Conservation (phyloP, 2,888 invertebrate species). For the Dendrolimus houi region DNA sequence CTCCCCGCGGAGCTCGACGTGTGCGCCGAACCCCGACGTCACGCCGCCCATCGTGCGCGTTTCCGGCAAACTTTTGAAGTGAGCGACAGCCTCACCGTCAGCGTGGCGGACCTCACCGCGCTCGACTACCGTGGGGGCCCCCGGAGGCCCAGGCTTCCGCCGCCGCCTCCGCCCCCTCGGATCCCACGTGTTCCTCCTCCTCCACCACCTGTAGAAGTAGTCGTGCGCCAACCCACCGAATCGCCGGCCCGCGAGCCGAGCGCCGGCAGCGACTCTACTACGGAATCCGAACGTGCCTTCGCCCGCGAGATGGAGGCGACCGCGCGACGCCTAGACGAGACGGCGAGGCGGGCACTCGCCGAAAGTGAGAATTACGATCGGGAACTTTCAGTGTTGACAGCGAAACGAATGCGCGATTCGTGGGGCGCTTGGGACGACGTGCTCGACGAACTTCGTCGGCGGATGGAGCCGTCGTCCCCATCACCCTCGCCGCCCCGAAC, state of each 20-base stretch:
- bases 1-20: constrained; percentile 82
- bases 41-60: constrained; percentile 47
- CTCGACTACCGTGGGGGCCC: constrained; percentile 71
- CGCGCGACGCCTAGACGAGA: constrained; percentile 58
- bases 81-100: constrained; percentile 72
- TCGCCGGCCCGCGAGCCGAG: constrained; percentile 57
- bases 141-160: constrained; percentile 54
- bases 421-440: constrained; percentile 74
- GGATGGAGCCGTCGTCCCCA: constrained; percentile 53
- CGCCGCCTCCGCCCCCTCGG: constrained; percentile 46
- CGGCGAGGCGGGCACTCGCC: constrained; percentile 56
- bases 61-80: constrained; percentile 68
- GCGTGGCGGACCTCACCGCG: constrained; percentile 78
- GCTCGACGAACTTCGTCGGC: constrained; percentile 59
- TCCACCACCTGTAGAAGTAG: constrained; percentile 36
- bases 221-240: constrained; percentile 30
- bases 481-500: constrained; percentile 58
- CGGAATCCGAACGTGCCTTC: constrained; percentile 64
- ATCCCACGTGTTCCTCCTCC: constrained; percentile 29
- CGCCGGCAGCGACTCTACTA: constrained; percentile 65
- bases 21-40: constrained; percentile 61
- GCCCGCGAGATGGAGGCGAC: constrained; percentile 66
- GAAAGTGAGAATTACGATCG: constrained; percentile 75
- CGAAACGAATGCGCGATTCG: constrained; percentile 59
- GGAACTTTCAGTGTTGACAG: constrained; percentile 74